Percentiles rank a stretch among this genome's conserved stretches.
phyloP scores from a whole-genome alignment of 2,113 vertebrate species.

The Lanius ludovicianus region DNA sequence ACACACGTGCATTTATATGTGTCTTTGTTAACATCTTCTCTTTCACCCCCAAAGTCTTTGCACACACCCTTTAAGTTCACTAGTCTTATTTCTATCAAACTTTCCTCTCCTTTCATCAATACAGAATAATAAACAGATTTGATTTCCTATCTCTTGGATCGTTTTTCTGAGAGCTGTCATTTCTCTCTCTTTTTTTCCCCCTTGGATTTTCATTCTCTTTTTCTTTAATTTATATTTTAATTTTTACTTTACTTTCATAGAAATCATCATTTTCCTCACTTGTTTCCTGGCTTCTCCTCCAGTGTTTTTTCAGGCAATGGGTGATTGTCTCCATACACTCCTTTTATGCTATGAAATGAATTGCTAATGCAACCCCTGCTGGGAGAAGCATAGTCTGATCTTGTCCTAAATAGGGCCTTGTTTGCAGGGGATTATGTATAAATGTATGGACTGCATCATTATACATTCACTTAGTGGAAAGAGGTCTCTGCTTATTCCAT shows the following conservation, averaged over 20 bases:
- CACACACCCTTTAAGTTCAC: neutral
- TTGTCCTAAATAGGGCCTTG: slow-evolving; percentile 64
- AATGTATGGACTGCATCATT: slow-evolving; percentile 56
- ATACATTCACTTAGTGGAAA: slow-evolving; percentile 66
- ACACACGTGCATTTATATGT: neutral
- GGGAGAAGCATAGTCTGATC: slow-evolving; percentile 68
- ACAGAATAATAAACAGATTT: neutral
- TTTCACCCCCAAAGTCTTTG: neutral
- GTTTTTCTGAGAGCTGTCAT: neutral
- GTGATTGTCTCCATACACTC: slow-evolving; percentile 29
- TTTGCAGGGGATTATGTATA: slow-evolving; percentile 70
- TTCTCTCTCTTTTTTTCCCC: neutral
- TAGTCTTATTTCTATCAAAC: neutral
- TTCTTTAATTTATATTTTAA: neutral
- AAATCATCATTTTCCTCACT: neutral
- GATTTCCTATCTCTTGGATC: neutral
- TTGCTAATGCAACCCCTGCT: slow-evolving; percentile 62
- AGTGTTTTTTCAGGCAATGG: slow-evolving; percentile 41
- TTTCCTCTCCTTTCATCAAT: slow-evolving; percentile 15
- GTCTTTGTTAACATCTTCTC: neutral
- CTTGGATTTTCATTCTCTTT: neutral
- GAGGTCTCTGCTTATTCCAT: slow-evolving; percentile 37
- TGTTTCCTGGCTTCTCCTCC: slow-evolving; percentile 22
- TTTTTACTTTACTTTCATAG: slow-evolving; percentile 21
- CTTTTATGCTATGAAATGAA: slow-evolving; percentile 64